These are phyloP conservation scores for Antechinus stuartii DNA, from an alignment of 2,113 vertebrate genomes.

Conservation along the genomic window DNA sequence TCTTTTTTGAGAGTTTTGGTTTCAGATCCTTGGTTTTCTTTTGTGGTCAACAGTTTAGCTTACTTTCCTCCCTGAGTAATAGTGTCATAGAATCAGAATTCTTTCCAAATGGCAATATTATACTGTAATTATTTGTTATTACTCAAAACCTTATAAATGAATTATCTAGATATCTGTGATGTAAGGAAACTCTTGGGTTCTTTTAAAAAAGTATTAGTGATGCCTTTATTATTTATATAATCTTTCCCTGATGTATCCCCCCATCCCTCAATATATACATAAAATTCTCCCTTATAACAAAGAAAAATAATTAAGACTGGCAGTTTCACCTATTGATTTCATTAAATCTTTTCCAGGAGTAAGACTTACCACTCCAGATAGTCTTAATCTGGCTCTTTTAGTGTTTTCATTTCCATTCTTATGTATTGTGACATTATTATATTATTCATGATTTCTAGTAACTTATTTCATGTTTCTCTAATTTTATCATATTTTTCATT, in stretches of 20 bases:
- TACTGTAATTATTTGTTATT: not conserved
- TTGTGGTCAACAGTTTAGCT: not conserved
- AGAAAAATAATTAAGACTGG: not conserved
- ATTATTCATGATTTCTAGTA: not conserved
- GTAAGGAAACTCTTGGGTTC: not conserved
- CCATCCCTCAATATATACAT: not conserved
- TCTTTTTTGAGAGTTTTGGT: not conserved
- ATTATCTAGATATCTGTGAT: not conserved
- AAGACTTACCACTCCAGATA: not conserved
- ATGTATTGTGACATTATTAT: not conserved
- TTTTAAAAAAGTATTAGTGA: not conserved
- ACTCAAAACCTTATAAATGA: not conserved
- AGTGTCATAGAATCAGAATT: not conserved
- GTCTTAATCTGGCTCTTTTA: not conserved
- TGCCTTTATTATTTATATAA: not conserved
- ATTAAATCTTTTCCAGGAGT: not conserved
- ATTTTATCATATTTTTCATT: not conserved
- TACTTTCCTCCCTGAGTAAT: not conserved
- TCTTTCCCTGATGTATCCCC: not conserved
- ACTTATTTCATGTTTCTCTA: not conserved
- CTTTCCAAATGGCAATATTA: not conserved
- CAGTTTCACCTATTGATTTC: not conserved
- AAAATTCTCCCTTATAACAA: not conserved
- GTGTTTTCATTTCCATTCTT: not conserved
- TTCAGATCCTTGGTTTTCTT: not conserved